These are phyloP conservation scores for Hemicrepidius hirtus DNA, from an alignment of 2,888 invertebrate genomes.

Conservation along the genomic window DNA sequence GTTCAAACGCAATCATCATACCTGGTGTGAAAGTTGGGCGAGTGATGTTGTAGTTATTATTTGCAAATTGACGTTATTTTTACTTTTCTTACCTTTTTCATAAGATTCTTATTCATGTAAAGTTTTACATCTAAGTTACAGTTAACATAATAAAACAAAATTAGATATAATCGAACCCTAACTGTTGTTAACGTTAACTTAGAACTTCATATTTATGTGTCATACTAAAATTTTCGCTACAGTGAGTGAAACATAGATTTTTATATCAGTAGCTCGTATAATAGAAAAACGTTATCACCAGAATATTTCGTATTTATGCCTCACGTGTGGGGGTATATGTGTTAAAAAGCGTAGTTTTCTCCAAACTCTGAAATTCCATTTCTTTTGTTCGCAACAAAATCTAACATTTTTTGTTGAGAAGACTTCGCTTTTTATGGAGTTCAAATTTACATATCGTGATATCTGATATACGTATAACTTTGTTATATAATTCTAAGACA, in stretches of 20 bases:
- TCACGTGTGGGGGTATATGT: conserved; percentile 23
- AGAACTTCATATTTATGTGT: not conserved
- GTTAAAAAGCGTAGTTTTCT: conserved; percentile 18
- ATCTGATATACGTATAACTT: conserved; percentile 56
- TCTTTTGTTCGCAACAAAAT: conserved; percentile 12
- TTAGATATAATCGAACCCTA: not conserved
- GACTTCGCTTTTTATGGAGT: conserved; percentile 37
- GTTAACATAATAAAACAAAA: not conserved
- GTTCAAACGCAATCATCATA: conserved; percentile 29
- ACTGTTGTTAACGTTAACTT: not conserved
- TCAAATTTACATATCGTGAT: conserved; percentile 30
- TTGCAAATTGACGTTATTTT: conserved; percentile 47
- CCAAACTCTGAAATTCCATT: conserved; percentile 3
- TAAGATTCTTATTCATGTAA: conserved; percentile 18
- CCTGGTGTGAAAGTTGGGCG: conserved; percentile 46
- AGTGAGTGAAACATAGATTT: conserved; percentile 23
- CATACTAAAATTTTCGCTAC: conserved; percentile 9
- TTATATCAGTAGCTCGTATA: not conserved
- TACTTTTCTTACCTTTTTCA: conserved; percentile 33
- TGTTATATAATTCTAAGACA: conserved; percentile 47
- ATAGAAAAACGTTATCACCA: conserved; percentile 19
- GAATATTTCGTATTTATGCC: conserved; percentile 15
- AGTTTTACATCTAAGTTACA: not conserved
- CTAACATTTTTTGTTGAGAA: conserved; percentile 28
- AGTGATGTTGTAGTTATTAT: conserved; percentile 42